Evolutionary conservation across 2,113 vertebrate genomes (phyloP).

Genomic region (Proteles cristata): DNA sequence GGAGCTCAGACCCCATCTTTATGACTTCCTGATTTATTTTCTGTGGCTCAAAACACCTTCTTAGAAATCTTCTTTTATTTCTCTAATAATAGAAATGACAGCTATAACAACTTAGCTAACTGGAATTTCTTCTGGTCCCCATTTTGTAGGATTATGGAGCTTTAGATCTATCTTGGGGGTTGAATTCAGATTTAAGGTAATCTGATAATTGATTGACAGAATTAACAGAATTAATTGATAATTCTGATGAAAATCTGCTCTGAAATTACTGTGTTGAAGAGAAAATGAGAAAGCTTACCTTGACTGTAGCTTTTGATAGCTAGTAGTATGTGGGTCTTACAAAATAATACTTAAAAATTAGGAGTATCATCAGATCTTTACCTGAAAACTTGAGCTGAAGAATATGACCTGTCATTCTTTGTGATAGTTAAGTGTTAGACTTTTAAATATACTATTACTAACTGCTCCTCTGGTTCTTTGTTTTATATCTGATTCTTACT

Average conservation of each 20-base stretch:
- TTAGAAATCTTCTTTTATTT: neutral
- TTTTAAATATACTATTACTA: neutral
- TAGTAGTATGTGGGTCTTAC: neutral
- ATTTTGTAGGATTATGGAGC: neutral
- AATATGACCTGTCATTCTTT: neutral
- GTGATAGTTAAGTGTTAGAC: neutral
- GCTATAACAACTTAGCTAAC: neutral
- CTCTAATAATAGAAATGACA: neutral
- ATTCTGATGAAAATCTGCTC: constrained; percentile 3
- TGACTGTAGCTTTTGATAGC: neutral
- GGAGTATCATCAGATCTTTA: neutral
- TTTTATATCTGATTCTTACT: constrained; percentile 2
- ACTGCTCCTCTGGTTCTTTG: neutral
- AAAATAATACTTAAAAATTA: neutral
- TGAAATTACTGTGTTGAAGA: neutral
- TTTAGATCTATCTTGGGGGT: neutral
- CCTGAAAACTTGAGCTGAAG: neutral
- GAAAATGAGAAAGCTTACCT: constrained; percentile 23
- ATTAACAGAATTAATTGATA: neutral
- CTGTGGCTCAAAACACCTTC: neutral
- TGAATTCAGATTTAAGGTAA: neutral
- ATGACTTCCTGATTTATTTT: neutral
- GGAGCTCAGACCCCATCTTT: neutral
- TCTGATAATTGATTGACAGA: no score
- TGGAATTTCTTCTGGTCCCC: neutral